Percentiles rank a stretch among this genome's conserved stretches.
Evolutionary conservation across 2,888 invertebrate species (phyloP).

Genomic region (Thysanoteuthis rhombus): DNA sequence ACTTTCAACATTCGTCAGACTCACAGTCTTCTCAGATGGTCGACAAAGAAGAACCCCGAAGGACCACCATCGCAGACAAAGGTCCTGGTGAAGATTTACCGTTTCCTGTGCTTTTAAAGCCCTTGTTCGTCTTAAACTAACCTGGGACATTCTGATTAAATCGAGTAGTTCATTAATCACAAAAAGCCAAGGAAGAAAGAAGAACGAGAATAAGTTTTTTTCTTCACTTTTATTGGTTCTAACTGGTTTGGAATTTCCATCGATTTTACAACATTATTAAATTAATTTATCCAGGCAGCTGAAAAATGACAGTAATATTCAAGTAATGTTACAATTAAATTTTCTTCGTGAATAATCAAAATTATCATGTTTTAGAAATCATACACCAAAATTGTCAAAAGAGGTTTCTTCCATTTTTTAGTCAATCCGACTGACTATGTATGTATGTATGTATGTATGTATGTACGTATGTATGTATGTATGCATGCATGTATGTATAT

Average conservation of each 20-base stretch:
- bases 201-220: neutral
- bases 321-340: no score
- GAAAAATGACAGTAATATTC: no score
- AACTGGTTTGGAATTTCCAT: neutral
- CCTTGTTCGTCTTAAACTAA: neutral
- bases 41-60: neutral
- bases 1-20: neutral
- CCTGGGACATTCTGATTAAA: neutral
- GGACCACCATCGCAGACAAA: neutral
- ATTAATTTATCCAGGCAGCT: no score
- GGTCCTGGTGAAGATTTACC: neutral
- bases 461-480: no score
- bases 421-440: no score
- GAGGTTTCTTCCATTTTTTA: no score
- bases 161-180: neutral
- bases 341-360: no score
- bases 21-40: neutral
- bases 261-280: neutral
- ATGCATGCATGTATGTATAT: no score
- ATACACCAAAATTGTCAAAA: no score
- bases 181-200: neutral
- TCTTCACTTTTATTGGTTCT: neutral
- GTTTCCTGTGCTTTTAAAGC: neutral
- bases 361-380: no score
- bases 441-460: no score